Evolutionary conservation across 2,113 vertebrate genomes (phyloP).

Genomic region (Echinops telfairi): DNA sequence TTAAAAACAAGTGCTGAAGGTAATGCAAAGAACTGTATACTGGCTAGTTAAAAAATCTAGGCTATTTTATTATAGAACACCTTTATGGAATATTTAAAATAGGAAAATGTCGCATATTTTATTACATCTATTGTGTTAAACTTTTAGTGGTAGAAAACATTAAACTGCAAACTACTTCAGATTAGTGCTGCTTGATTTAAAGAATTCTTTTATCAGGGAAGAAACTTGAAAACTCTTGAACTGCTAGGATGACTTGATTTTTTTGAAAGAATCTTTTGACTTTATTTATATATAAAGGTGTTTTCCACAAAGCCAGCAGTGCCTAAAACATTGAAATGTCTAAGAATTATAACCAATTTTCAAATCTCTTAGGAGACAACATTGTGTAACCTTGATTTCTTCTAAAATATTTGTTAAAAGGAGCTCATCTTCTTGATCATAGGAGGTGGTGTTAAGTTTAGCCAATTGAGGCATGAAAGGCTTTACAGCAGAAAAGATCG

Average conservation of each 20-base stretch:
- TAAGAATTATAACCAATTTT: neutral
- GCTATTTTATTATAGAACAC: constrained; percentile 37
- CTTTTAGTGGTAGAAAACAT: neutral
- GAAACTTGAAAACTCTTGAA: constrained; percentile 50
- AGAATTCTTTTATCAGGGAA: constrained; percentile 59
- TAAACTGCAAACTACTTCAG: constrained; percentile 20
- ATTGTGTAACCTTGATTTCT: constrained; percentile 56
- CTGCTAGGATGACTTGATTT: constrained; percentile 45
- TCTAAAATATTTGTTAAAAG: constrained; percentile 59
- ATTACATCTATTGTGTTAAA: neutral
- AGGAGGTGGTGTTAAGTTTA: neutral
- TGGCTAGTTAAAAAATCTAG: neutral
- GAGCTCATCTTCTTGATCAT: constrained; percentile 28
- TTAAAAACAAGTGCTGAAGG: constrained; percentile 44
- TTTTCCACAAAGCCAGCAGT: constrained; percentile 6
- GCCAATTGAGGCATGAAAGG: neutral
- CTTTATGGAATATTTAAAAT: constrained; percentile 55
- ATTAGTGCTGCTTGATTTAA: constrained; percentile 48
- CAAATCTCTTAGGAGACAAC: neutral
- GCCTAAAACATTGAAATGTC: neutral
- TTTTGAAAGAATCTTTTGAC: constrained; percentile 49
- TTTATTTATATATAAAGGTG: neutral
- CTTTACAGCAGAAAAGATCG: neutral
- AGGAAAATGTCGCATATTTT: constrained; percentile 47
- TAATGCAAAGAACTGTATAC: neutral